A percentile compares a stretch with the other conserved stretches of the same genome.
Evolutionary conservation across 2,888 invertebrate genomes (phyloP).

Genomic region (Drosophila birchii): DNA sequence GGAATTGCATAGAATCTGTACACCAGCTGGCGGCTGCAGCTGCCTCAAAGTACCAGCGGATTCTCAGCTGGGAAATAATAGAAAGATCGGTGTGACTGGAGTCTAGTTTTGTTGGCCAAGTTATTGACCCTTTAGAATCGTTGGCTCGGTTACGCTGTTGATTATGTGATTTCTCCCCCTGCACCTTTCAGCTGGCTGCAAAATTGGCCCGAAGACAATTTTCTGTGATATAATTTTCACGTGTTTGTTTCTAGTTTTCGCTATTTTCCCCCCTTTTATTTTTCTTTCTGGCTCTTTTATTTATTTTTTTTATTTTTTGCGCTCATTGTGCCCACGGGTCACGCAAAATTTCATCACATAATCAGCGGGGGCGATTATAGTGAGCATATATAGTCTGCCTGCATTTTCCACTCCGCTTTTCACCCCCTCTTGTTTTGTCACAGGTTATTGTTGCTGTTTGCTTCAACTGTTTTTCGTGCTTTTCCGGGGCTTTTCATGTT

Average conservation of each 20-base stretch:
- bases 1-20: slow-evolving; percentile 29
- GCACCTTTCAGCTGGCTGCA: slow-evolving; percentile 24
- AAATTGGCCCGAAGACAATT: slow-evolving; percentile 42
- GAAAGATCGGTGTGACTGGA: neutral
- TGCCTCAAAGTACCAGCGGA: slow-evolving; percentile 9
- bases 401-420: slow-evolving; percentile 35
- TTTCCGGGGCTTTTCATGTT: slow-evolving; percentile 59
- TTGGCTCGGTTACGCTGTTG: slow-evolving; percentile 45
- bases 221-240: slow-evolving; percentile 62
- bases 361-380: slow-evolving; percentile 64
- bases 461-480: slow-evolving; percentile 1
- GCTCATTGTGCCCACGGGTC: slow-evolving; percentile 65
- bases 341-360: slow-evolving; percentile 81
- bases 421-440: slow-evolving; percentile 13
- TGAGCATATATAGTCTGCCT: slow-evolving; percentile 18
- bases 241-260: slow-evolving; percentile 47
- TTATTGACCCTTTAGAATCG: slow-evolving; percentile 57
- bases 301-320: slow-evolving; percentile 38
- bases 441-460: slow-evolving; percentile 12
- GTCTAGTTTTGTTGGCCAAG: slow-evolving; percentile 14
- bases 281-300: slow-evolving; percentile 32
- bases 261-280: slow-evolving; percentile 33
- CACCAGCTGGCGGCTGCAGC: slow-evolving; percentile 37
- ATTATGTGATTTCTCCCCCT: slow-evolving; percentile 38
- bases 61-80: slow-evolving; percentile 8